Evolutionary conservation across 1,140 invertebrate species (phyloP).

Genomic region (Atta colombica): DNA sequence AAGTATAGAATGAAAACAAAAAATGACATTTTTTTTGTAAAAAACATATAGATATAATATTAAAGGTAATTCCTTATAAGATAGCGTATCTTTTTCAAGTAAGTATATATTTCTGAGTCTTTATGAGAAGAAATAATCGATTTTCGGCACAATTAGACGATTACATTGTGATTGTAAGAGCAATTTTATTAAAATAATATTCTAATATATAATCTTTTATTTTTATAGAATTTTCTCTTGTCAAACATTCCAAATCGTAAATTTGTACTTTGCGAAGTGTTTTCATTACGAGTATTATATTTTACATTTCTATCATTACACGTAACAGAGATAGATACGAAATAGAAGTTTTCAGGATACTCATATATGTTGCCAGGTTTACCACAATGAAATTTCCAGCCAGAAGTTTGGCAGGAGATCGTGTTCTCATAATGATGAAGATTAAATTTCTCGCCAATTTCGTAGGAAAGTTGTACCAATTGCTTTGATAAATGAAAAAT

Average conservation of each 20-base stretch:
- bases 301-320: constrained; percentile 61
- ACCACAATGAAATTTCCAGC: constrained; percentile 56
- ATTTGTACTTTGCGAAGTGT: not conserved
- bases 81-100: not conserved
- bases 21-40: not conserved
- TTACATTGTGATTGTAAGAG: not conserved
- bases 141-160: not conserved
- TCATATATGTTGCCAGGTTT: constrained; percentile 67
- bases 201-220: constrained; percentile 15
- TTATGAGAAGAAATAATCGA: not conserved
- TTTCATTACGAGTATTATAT: not conserved
- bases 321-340: constrained; percentile 68
- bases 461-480: constrained; percentile 55
- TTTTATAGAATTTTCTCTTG: constrained; percentile 2
- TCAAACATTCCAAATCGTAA: not conserved
- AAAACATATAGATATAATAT: not conserved
- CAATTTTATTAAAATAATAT: constrained; percentile 37
- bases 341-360: constrained; percentile 66
- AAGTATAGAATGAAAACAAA: not conserved
- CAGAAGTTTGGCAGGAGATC: constrained; percentile 21
- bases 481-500: constrained; percentile 32
- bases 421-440: constrained; percentile 48
- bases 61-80: not conserved
- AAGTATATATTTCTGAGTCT: not conserved
- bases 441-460: constrained; percentile 33